Evolutionary conservation across 2,888 invertebrate genomes (phyloP).

Genomic region (Pristionchus japonicus): DNA sequence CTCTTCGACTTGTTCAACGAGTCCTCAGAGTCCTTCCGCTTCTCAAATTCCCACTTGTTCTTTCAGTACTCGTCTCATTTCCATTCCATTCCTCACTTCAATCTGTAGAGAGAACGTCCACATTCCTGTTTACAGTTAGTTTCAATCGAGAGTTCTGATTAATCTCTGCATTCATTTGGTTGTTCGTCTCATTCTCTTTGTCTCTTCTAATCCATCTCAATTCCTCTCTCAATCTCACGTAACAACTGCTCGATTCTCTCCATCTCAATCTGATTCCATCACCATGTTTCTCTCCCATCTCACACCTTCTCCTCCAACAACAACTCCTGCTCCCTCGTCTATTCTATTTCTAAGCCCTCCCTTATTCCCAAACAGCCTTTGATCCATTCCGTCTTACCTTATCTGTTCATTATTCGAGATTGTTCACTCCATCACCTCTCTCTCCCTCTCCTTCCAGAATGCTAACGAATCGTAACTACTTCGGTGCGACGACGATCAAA

Average conservation of each 20-base stretch:
- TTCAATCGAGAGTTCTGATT: background rate
- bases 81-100: background rate
- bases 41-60: background rate
- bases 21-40: background rate
- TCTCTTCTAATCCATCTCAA: conserved; percentile 15
- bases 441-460: background rate
- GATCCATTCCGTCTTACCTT: background rate
- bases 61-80: background rate
- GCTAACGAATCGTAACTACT: conserved; percentile 42
- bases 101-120: background rate
- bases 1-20: background rate
- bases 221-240: background rate
- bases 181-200: background rate
- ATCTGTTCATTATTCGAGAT: background rate
- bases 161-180: background rate
- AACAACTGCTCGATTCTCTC: conserved; percentile 16
- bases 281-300: conserved; percentile 18
- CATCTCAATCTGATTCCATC: background rate
- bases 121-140: background rate
- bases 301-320: background rate
- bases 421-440: background rate
- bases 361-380: no score
- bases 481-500: background rate
- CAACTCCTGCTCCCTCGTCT: background rate
- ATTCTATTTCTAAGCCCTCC: background rate